phyloP scores from a whole-genome alignment of 2,113 vertebrate species.

The Pachypanchax playfairii region DNA sequence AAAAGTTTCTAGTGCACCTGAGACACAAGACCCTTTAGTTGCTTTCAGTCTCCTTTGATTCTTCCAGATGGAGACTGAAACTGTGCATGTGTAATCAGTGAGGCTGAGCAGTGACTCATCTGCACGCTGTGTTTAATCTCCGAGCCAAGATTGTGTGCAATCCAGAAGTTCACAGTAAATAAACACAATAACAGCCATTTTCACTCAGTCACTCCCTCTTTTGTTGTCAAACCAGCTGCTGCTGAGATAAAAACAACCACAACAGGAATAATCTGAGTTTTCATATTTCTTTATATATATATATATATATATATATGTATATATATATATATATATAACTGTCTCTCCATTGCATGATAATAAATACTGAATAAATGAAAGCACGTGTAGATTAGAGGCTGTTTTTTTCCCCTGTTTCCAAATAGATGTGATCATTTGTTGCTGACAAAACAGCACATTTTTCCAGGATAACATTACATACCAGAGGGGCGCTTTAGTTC shows the following conservation, averaged over 20 bases:
- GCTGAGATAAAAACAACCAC: slow-evolving; percentile 2
- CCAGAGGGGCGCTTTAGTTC: slow-evolving; percentile 7
- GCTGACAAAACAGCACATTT: slow-evolving; percentile 14
- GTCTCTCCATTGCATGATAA: background rate
- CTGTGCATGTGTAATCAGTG: slow-evolving; percentile 23
- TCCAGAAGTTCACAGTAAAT: slow-evolving; percentile 16
- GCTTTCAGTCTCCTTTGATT: background rate
- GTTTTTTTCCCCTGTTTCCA: background rate
- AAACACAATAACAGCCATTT: slow-evolving; percentile 25
- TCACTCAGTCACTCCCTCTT: background rate
- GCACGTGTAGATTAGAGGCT: slow-evolving; percentile 2
- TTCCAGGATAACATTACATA: slow-evolving; percentile 10
- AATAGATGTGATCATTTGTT: slow-evolving; percentile 1
- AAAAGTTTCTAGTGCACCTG: slow-evolving; percentile 47
- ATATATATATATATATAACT: too few relatives aligned
- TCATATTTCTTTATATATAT: too few relatives aligned
- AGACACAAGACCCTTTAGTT: slow-evolving; percentile 43
- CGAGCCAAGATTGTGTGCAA: background rate
- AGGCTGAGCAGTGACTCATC: slow-evolving; percentile 1
- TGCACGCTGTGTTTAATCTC: slow-evolving; percentile 16
- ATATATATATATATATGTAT: too few relatives aligned
- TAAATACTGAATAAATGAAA: background rate
- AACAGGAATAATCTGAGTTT: slow-evolving; percentile 13
- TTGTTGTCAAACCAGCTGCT: background rate
- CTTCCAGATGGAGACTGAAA: slow-evolving; percentile 3